Conservation (phyloP, 2,113 vertebrate genomes). For the Bufo bufo region DNA sequence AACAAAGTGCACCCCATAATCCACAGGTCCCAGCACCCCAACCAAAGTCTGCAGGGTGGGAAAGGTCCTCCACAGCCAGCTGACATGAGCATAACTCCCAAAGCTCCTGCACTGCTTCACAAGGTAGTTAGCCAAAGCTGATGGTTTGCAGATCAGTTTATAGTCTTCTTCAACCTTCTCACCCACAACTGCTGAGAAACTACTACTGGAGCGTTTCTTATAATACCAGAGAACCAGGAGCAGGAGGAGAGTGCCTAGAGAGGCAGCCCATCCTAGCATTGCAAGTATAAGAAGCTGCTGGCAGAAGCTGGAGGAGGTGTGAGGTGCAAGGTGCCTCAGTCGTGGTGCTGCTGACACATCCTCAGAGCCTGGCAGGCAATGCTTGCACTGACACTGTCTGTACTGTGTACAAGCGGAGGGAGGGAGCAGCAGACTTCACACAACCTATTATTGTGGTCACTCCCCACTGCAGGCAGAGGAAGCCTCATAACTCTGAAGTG, state of each 20-base stretch:
- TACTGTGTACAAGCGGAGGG: neutral
- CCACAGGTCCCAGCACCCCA: constrained; percentile 71
- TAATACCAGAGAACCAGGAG: constrained; percentile 32
- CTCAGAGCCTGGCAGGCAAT: neutral
- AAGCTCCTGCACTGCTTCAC: constrained; percentile 76
- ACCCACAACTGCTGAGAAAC: neutral
- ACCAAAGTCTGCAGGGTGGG: constrained; percentile 73
- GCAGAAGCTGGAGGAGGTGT: neutral
- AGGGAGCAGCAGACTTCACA: neutral
- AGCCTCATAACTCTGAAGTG: neutral
- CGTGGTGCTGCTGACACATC: neutral
- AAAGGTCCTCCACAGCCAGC: constrained; percentile 69
- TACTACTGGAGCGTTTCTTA: neutral
- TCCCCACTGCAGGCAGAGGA: constrained; percentile 18
- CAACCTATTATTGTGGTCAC: constrained; percentile 38
- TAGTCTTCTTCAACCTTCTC: neutral
- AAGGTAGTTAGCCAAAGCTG: constrained; percentile 78
- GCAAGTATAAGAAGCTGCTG: constrained; percentile 12
- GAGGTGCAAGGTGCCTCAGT: constrained; percentile 13
- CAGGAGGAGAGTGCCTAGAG: constrained; percentile 27
- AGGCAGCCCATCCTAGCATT: constrained; percentile 50
- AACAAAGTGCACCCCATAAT: constrained; percentile 73
- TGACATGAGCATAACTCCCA: constrained; percentile 63
- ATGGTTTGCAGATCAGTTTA: constrained; percentile 75
- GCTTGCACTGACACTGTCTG: neutral